A percentile compares a stretch with the other conserved stretches of the same genome.
Conservation (phyloP, 2,888 invertebrate genomes). For the Trichopoda pennipes region DNA sequence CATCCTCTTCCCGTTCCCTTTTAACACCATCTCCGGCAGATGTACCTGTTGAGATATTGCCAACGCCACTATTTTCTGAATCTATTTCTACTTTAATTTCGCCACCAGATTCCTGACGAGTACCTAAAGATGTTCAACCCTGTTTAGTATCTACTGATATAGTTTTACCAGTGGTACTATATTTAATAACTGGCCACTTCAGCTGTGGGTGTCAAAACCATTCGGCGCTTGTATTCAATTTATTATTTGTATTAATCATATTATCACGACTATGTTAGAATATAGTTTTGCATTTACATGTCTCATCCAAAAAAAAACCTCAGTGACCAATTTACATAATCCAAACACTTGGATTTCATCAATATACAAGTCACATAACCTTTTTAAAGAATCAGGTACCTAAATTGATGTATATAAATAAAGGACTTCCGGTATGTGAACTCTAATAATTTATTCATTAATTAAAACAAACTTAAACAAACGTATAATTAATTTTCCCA, state of each 20-base stretch:
- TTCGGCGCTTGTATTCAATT: slow-evolving; percentile 73
- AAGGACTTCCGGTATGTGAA: slow-evolving; percentile 90
- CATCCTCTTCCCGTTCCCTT: slow-evolving; percentile 86
- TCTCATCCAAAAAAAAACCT: slow-evolving; percentile 92
- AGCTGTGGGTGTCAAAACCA: slow-evolving; percentile 82
- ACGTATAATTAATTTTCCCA: no score
- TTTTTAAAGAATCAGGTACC: slow-evolving; percentile 73
- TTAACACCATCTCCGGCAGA: slow-evolving; percentile 80
- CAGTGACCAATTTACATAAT: slow-evolving; percentile 96
- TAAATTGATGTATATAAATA: background rate
- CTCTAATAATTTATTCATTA: slow-evolving; percentile 96
- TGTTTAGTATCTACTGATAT: slow-evolving; percentile 70
- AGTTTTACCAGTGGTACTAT: slow-evolving; percentile 82
- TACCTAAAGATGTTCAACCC: slow-evolving; percentile 19
- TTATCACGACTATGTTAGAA: no score
- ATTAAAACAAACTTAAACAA: no score
- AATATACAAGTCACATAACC: slow-evolving; percentile 94
- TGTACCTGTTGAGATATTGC: slow-evolving; percentile 73
- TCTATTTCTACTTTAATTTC: slow-evolving; percentile 85
- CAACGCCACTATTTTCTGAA: slow-evolving; percentile 75
- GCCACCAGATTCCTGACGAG: slow-evolving; percentile 67
- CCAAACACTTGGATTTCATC: slow-evolving; percentile 94
- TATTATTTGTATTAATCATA: no score
- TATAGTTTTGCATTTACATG: slow-evolving; percentile 83
- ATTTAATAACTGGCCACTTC: slow-evolving; percentile 90